Evolutionary conservation across 2,797 vertebrate species (phyloP).

Genomic region (Rhinophrynus dorsalis): DNA sequence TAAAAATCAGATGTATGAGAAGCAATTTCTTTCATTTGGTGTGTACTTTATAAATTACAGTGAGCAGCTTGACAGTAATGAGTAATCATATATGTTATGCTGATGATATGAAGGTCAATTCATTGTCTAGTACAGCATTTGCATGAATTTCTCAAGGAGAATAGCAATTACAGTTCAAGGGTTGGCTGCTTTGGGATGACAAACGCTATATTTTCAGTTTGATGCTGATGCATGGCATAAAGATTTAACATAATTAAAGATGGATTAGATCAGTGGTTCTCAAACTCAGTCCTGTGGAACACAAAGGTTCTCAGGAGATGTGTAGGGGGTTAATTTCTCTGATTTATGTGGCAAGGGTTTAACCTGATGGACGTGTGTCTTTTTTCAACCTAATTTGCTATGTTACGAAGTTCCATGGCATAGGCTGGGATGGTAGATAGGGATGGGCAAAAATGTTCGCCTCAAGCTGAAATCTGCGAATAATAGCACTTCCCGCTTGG

Average conservation of each 20-base stretch:
- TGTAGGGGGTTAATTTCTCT: no score
- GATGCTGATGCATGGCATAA: neutral
- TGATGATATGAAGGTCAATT: conserved; percentile 60
- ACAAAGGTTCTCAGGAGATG: no score
- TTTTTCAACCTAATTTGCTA: no score
- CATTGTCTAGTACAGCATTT: conserved; percentile 49
- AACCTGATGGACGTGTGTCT: no score
- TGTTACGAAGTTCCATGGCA: no score
- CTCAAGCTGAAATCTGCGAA: no score
- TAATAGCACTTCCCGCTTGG: no score
- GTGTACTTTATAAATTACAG: conserved; percentile 55
- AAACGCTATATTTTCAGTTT: neutral
- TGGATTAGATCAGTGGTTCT: neutral
- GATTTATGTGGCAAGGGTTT: no score
- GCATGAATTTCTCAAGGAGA: conserved; percentile 41
- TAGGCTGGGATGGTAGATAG: no score
- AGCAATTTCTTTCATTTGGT: conserved; percentile 60
- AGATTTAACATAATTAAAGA: neutral
- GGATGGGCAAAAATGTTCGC: no score
- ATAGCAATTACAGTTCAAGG: neutral
- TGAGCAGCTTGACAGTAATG: conserved; percentile 57
- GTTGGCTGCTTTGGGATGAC: neutral
- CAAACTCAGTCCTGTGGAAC: no score
- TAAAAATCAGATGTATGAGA: conserved; percentile 58
- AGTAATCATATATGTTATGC: conserved; percentile 57